Conservation (phyloP, 2,888 invertebrate species). For the Campoletis raptor region DNA sequence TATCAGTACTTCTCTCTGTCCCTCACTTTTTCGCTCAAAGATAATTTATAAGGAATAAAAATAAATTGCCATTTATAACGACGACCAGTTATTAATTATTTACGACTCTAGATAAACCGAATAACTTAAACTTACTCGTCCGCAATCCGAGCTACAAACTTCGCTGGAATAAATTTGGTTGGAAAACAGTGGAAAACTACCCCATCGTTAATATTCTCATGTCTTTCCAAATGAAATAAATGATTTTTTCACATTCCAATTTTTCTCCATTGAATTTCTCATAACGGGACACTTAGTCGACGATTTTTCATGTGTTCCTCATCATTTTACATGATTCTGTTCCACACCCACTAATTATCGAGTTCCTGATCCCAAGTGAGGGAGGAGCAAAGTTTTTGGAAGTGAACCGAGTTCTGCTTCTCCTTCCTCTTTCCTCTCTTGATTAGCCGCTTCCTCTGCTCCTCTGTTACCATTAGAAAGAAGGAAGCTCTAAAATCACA, state of each 20-base stretch:
- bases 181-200: not conserved
- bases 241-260: not conserved
- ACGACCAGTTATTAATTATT: not conserved
- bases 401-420: slow-evolving; percentile 4
- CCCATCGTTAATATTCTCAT: not conserved
- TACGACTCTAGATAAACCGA: not conserved
- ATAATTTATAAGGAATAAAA: not conserved
- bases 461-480: not conserved
- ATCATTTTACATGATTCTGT: slow-evolving; percentile 30
- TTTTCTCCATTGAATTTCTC: not conserved
- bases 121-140: not conserved
- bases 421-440: not conserved
- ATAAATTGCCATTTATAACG: not conserved
- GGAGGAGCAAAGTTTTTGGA: slow-evolving; percentile 28
- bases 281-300: slow-evolving; percentile 6
- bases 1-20: not conserved
- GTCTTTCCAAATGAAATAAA: not conserved
- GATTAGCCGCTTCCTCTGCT: slow-evolving; percentile 1
- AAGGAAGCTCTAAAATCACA: slow-evolving; percentile 56
- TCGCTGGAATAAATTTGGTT: not conserved
- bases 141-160: not conserved
- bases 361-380: slow-evolving; percentile 33
- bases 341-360: slow-evolving; percentile 57
- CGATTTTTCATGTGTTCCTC: slow-evolving; percentile 59
- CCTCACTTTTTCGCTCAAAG: not conserved